Conservation (phyloP, 2,888 invertebrate species). For the Zonitis immaculata region DNA sequence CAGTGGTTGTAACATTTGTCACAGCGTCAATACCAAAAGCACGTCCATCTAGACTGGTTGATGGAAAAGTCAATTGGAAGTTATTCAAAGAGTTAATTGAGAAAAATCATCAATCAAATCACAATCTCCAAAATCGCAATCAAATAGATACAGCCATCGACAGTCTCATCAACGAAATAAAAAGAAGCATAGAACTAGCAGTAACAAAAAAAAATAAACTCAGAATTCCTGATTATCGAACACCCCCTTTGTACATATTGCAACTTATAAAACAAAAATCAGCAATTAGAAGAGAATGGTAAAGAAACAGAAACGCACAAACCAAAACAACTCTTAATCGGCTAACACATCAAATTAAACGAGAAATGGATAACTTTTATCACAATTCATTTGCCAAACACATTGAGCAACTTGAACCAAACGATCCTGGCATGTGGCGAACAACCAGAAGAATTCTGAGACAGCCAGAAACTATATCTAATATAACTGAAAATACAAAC, state of each 20-base stretch:
- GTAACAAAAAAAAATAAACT: background rate
- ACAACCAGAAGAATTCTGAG: background rate
- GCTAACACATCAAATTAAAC: background rate
- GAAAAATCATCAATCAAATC: too few species aligned
- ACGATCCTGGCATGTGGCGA: background rate
- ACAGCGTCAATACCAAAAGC: background rate
- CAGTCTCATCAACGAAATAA: background rate
- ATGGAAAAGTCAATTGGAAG: background rate
- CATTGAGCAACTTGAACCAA: background rate
- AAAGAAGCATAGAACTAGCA: background rate
- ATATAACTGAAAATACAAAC: too few species aligned
- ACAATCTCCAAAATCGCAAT: too few species aligned
- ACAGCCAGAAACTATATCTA: background rate
- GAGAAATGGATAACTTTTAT: background rate
- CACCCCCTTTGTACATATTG: background rate
- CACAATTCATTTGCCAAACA: background rate
- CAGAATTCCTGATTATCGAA: background rate
- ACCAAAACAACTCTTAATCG: background rate
- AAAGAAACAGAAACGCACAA: background rate
- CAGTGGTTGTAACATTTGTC: background rate
- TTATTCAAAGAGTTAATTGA: background rate
- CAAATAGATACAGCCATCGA: too few species aligned
- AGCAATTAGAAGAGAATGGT: background rate
- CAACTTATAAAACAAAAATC: background rate
- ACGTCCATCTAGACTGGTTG: background rate